Evolutionary conservation across 2,888 invertebrate species (phyloP), one percentile per base, ranked within the genome.

Genomic region (Tetropium fuscum): DNA sequence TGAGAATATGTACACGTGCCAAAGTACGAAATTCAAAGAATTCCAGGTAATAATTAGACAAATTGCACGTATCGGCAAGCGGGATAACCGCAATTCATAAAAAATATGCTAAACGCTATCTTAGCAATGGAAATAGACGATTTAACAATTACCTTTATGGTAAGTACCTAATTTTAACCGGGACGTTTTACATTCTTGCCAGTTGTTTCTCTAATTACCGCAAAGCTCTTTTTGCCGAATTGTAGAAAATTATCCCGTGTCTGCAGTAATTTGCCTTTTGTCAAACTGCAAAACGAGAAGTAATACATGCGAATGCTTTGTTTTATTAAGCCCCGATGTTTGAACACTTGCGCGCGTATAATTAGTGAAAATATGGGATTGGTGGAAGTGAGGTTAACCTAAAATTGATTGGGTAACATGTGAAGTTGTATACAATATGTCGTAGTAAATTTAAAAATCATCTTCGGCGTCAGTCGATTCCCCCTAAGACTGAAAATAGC

Each of bases 231-330:
- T 32, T n/a, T 32, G 3, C 25, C 20, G 43, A 25, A 20, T 4
- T 4, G 13, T 13, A 11, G 13, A 1, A 22, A 44, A 44, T 44
- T 44, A 44, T 44, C 43, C 11, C 25, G 43, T 44, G 43, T 27
- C 45, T 30, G 30, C 30, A n/a, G n/a, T n/a, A 30, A 16, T 45
- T 45, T 30, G 32, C 45, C 45, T 13, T 45, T 45, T 45, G 45
- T 45, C 45, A 45, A 45, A 45, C 18, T 45, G 45, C 27, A 45
- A 45, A 45, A 45, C 30, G 45, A 30, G 30, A 22, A n/a, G n/a
- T n/a, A 30, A 45, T 11, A 30, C 13, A 19, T 10, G 10, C 36
- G 13, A 19, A 18, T 41, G 20, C 41, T 41, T 41, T 44, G 43
- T 44, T 44, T 44, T 44, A 44, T 44, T 44, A 15, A 44, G 15